Conservation (phyloP, 1,140 invertebrate genomes). For the Penaeus japonicus region DNA sequence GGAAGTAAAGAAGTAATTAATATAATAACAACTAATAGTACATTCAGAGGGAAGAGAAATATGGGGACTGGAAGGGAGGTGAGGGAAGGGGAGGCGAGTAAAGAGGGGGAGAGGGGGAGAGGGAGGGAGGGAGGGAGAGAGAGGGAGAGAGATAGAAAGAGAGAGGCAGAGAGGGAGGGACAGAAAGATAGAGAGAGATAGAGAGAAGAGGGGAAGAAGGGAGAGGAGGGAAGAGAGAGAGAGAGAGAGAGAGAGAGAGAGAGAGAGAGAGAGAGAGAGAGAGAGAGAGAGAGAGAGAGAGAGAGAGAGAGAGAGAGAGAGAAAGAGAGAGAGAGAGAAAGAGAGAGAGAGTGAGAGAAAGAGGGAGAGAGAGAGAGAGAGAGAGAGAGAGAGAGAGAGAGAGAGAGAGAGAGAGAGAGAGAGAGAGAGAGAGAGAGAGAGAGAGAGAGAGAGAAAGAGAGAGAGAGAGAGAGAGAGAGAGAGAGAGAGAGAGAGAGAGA, state of each 20-base stretch:
- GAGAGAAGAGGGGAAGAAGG: background rate
- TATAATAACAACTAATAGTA: too few relatives aligned
- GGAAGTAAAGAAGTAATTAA: too few relatives aligned
- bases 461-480: constrained; percentile 3
- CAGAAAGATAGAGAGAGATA: background rate
- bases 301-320: background rate
- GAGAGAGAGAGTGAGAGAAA: background rate
- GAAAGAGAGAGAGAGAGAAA: background rate
- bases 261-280: background rate
- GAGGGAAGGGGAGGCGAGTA: background rate
- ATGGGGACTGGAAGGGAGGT: background rate
- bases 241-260: background rate
- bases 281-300: background rate
- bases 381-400: background rate
- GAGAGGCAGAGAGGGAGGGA: background rate
- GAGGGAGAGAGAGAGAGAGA: background rate
- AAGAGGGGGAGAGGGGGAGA: too few relatives aligned
- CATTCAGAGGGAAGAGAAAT: background rate
- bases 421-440: constrained; percentile 11
- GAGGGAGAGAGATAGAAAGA: background rate
- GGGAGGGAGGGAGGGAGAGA: background rate
- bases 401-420: background rate
- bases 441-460: constrained; percentile 11
- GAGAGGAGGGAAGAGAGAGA: background rate
- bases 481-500: constrained; percentile 20